phyloP scores from a whole-genome alignment of 2,113 vertebrate genomes.

The Sinocyclocheilus rhinocerous region DNA sequence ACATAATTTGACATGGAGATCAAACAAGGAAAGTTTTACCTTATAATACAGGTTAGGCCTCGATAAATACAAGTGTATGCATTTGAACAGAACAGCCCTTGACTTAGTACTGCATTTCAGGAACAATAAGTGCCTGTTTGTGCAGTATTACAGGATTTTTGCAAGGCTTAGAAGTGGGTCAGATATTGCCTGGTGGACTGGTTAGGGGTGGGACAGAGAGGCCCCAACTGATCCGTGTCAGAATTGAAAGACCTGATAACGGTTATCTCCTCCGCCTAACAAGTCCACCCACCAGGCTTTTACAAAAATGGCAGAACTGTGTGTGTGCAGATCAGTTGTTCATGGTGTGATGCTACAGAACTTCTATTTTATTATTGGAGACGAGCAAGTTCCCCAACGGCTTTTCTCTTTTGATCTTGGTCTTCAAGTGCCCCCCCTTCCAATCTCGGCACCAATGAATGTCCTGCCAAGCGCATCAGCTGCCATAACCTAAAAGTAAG shows the following conservation, averaged over 20 bases:
- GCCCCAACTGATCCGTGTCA: conserved; percentile 64
- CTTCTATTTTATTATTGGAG: conserved; percentile 67
- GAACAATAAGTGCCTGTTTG: neutral
- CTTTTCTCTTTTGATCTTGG: conserved; percentile 69
- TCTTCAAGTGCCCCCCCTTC: conserved; percentile 11
- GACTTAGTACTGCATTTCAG: neutral
- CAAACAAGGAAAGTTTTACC: neutral
- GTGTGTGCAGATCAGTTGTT: conserved; percentile 60
- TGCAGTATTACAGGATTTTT: neutral
- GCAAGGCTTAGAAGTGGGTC: conserved; percentile 10
- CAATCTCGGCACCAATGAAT: conserved; percentile 22
- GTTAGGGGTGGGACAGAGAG: conserved; percentile 47
- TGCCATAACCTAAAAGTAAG: conserved; percentile 62
- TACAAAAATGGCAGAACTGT: conserved; percentile 43
- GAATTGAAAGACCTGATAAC: conserved; percentile 60
- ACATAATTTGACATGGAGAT: neutral
- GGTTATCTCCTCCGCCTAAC: conserved; percentile 67
- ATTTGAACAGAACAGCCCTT: neutral
- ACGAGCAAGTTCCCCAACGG: conserved; percentile 58
- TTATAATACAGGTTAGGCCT: neutral
- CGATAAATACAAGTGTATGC: neutral
- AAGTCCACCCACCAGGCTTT: conserved; percentile 61
- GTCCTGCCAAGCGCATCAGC: conserved; percentile 62
- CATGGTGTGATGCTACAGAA: conserved; percentile 63
- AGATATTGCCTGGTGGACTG: conserved; percentile 12